A percentile compares a stretch with the other conserved stretches of the same genome.
phyloP scores from a whole-genome alignment of 1,140 invertebrate species.

The Aphelinus atriplicis region DNA sequence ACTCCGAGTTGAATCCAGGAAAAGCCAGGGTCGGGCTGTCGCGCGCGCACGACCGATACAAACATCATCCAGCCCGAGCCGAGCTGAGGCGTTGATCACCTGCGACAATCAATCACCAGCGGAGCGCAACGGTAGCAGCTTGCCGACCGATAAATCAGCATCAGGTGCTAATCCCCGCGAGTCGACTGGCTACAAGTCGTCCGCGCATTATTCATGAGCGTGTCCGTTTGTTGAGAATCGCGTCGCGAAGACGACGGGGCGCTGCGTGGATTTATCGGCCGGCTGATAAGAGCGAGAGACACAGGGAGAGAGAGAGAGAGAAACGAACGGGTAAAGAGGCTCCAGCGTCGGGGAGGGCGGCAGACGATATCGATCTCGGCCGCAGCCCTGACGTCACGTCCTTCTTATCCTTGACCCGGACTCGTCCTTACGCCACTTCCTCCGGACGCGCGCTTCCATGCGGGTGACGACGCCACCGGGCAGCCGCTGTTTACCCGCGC shows the following conservation, averaged over 20 bases:
- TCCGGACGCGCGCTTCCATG: not conserved
- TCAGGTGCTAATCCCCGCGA: conserved; percentile 3
- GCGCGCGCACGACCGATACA: too few species aligned
- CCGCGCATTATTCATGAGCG: conserved; percentile 23
- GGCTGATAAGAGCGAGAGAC: not conserved
- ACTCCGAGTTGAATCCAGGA: too few species aligned
- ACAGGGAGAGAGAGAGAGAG: conserved; percentile 5
- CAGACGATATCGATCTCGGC: conserved; percentile 59
- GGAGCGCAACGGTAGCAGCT: too few species aligned
- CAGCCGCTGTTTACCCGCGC: too few species aligned
- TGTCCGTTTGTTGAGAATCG: conserved; percentile 12
- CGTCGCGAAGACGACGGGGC: not conserved
- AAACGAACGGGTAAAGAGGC: too few species aligned
- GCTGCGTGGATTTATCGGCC: not conserved
- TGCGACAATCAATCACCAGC: not conserved
- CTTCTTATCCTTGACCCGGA: conserved; percentile 64
- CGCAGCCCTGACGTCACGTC: conserved; percentile 61
- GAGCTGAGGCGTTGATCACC: too few species aligned
- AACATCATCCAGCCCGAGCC: too few species aligned
- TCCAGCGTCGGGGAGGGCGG: conserved; percentile 35
- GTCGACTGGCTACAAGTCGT: too few species aligned
- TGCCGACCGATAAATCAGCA: conserved; percentile 11
- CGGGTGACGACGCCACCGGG: too few species aligned
- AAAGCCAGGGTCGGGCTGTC: too few species aligned
- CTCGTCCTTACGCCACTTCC: conserved; percentile 41